Evolutionary conservation across 2,888 invertebrate species (phyloP), one percentile per base, ranked within the genome.

Genomic region (Portevinia maculata): DNA sequence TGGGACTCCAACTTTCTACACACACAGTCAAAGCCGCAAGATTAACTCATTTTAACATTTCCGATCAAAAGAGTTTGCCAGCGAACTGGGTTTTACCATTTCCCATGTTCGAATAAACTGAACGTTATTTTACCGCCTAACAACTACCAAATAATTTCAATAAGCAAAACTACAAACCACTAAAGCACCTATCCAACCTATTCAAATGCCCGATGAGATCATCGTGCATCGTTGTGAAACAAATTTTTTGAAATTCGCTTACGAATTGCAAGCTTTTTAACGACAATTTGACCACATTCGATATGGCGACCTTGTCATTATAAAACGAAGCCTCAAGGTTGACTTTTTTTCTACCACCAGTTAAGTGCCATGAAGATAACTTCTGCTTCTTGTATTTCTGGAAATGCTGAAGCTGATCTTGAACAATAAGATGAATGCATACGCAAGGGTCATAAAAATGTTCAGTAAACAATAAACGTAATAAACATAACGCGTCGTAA

Each of bases 401-500:
- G 8, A 3, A 15, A 28, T 37, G 21, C 21, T 37, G 24, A 9
- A 19, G 19, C 5, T 2, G 5, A 11, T 39, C 37, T 17, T 3
- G 28, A 11, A 57, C 57, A 57, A 57, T 57, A 13, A 13, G 11
- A 13, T 6, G 13, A 39, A 8, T n/a, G 32, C 21, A 8, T 19
- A n/a, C 19, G 19, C 15, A 24, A 15, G 5, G 48, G 37, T 69
- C 57, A 46, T 69, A 69, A 69, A 69, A 24, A 24, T n/a, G n/a
- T n/a, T n/a, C n/a, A n/a, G n/a, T 3, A 24, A 24, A 24, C 5
- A 24, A 69, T 3, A 15, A n/a, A 34, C 57, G 48, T 48, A 28
- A 55, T 39, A 48, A 44, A 55, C 24, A 3, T 24, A 57, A 69
- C 24, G 37, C 48, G 13, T 69, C 39, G 57, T 69, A 57, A 69